A percentile compares a stretch with the other conserved stretches of the same genome.
Conservation (phyloP, 2,888 invertebrate genomes). For the Didymodactylos carnosus region DNA sequence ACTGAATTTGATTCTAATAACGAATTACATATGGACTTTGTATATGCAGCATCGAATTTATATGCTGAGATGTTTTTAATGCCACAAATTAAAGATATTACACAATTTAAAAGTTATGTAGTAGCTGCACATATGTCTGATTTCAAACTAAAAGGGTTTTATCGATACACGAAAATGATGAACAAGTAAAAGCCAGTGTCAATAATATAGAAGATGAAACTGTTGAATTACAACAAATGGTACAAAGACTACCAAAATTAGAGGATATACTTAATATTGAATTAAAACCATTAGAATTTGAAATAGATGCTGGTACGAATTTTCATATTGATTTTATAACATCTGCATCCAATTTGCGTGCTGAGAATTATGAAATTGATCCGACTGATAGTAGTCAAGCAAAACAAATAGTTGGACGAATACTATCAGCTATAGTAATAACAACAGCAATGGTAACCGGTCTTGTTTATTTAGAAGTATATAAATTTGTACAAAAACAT, state of each 20-base stretch:
- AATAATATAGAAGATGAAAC: background rate
- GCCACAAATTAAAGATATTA: conserved; percentile 36
- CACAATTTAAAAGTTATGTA: conserved; percentile 48
- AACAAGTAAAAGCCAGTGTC: conserved; percentile 47
- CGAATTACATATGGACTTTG: conserved; percentile 59
- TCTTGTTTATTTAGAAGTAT: conserved; percentile 71
- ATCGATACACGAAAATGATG: conserved; percentile 86
- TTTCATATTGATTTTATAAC: conserved; percentile 98
- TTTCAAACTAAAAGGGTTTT: conserved; percentile 81
- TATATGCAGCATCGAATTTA: conserved; percentile 73
- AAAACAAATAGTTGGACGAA: conserved; percentile 82
- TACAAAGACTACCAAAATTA: background rate
- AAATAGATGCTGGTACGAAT: conserved; percentile 92
- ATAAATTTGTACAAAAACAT: conserved; percentile 45
- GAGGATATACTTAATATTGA: background rate
- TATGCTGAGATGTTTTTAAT: conserved; percentile 47
- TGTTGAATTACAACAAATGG: background rate
- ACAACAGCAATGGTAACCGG: conserved; percentile 92
- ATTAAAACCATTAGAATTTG: conserved; percentile 51
- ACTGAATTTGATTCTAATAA: conserved; percentile 41
- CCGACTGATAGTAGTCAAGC: conserved; percentile 76
- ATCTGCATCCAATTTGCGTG: conserved; percentile 81
- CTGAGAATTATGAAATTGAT: conserved; percentile 82
- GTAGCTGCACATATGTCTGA: conserved; percentile 50
- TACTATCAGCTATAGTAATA: conserved; percentile 97